Evolutionary conservation across 2,113 vertebrate species (phyloP).

Genomic region (Dicrurus megarhynchus): DNA sequence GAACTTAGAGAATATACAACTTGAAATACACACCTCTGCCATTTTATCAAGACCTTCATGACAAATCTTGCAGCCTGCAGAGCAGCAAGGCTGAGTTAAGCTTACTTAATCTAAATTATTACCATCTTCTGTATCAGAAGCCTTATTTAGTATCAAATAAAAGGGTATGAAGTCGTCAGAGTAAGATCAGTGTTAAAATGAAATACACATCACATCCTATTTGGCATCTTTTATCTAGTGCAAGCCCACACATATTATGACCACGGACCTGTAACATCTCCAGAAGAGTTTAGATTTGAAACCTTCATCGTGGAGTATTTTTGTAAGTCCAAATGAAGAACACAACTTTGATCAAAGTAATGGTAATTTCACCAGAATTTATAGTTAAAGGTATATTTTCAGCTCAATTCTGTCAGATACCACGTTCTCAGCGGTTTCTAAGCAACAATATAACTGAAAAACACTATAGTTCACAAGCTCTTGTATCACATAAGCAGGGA

Average conservation of each 20-base stretch:
- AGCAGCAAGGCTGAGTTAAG: not conserved
- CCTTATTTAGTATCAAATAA: not conserved
- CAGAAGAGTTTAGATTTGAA: not conserved
- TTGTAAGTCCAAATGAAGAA: not conserved
- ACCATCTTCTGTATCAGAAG: not conserved
- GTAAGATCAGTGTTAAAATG: not conserved
- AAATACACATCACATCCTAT: not conserved
- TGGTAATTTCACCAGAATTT: not conserved
- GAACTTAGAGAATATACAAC: not conserved
- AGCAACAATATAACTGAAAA: constrained; percentile 54
- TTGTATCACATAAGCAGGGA: constrained; percentile 8
- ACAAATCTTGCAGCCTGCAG: not conserved
- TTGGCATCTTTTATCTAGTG: not conserved
- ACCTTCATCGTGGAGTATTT: not conserved
- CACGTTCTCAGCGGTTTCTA: constrained; percentile 38
- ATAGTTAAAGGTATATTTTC: constrained; percentile 39
- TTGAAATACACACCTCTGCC: not conserved
- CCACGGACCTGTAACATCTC: not conserved
- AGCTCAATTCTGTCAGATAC: constrained; percentile 17
- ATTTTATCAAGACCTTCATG: not conserved
- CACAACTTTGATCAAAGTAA: constrained; percentile 2
- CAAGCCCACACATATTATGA: not conserved
- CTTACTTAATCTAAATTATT: not conserved
- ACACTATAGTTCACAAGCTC: constrained; percentile 46
- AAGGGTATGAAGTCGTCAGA: not conserved